A percentile compares a stretch with the other conserved stretches of the same genome.
Conservation (phyloP, 64 coral and sea anemone genomes). For the Pocillopora verrucosa region DNA sequence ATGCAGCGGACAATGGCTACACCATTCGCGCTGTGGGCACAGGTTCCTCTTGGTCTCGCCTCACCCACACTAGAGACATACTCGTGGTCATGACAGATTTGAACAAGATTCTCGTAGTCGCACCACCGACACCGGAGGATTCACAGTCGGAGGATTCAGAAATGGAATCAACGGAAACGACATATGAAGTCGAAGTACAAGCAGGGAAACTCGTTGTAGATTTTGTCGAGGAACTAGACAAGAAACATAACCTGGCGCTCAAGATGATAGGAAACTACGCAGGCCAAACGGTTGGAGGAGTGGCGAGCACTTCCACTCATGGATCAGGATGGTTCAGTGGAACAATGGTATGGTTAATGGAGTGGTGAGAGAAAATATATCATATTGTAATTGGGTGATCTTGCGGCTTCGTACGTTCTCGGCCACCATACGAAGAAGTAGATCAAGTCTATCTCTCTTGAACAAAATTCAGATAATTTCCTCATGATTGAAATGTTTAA, state of each 20-base stretch:
- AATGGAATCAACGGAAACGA: neutral
- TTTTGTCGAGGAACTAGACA: conserved; percentile 54
- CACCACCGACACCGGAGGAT: neutral
- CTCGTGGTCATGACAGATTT: conserved; percentile 48
- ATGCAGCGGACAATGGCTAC: conserved; percentile 20
- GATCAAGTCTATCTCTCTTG: too few relatives aligned
- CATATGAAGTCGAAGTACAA: conserved; percentile 55
- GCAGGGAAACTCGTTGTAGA: conserved; percentile 43
- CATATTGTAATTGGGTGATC: too few relatives aligned
- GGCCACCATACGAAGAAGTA: too few relatives aligned
- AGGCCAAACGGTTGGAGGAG: conserved; percentile 56
- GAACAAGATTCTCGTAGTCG: conserved; percentile 31
- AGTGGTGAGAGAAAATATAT: too few relatives aligned
- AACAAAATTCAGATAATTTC: too few relatives aligned
- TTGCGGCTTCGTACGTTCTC: too few relatives aligned
- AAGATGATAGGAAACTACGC: conserved; percentile 72
- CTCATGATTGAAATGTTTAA: too few relatives aligned
- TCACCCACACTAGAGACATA: conserved; percentile 58
- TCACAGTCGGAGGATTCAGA: neutral
- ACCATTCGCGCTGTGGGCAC: conserved; percentile 64
- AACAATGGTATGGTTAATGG: conserved; percentile 32
- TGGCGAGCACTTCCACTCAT: conserved; percentile 57
- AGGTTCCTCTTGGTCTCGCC: conserved; percentile 61
- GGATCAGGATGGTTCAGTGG: conserved; percentile 46
- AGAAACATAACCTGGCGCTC: conserved; percentile 26